Percentiles rank a stretch among this genome's conserved stretches.
phyloP scores from a whole-genome alignment of 2,888 invertebrate species.

The Philhelius pedissequus region DNA sequence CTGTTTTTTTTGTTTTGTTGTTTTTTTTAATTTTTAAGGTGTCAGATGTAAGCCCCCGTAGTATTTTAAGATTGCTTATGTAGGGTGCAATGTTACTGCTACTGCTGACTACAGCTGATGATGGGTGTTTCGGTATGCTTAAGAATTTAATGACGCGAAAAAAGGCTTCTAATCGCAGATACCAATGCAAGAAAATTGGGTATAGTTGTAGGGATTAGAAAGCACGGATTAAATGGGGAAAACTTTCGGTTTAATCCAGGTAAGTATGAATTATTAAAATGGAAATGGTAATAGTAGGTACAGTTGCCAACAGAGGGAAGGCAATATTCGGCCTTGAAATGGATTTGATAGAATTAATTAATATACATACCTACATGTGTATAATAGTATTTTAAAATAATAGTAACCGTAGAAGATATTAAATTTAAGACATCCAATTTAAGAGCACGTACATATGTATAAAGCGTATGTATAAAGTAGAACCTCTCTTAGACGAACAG shows the following conservation, averaged over 20 bases:
- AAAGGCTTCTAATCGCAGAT: conserved; percentile 60
- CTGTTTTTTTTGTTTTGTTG: not conserved
- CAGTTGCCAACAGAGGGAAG: not conserved
- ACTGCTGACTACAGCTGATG: not conserved
- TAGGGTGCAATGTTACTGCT: conserved; percentile 14
- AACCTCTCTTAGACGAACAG: too few relatives aligned
- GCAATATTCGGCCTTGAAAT: conserved; percentile 9
- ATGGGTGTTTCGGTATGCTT: conserved; percentile 14
- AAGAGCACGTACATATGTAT: too few relatives aligned
- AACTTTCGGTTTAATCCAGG: conserved; percentile 4
- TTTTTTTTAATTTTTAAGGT: not conserved
- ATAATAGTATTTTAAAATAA: not conserved
- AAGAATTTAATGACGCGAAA: conserved; percentile 59
- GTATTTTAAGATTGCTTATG: conserved; percentile 41
- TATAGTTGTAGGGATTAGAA: not conserved
- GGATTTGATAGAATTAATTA: not conserved
- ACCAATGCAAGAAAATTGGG: not conserved
- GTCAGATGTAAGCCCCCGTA: conserved; percentile 28
- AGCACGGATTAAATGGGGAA: not conserved
- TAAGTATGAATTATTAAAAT: conserved; percentile 13
- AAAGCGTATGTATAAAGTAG: too few relatives aligned
- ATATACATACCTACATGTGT: too few relatives aligned
- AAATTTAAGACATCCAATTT: not conserved
- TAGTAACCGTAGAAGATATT: not conserved
- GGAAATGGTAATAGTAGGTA: not conserved